These are phyloP conservation scores for Eleutherodactylus coqui DNA, from an alignment of 2,797 vertebrate genomes.

Conservation along the genomic window DNA sequence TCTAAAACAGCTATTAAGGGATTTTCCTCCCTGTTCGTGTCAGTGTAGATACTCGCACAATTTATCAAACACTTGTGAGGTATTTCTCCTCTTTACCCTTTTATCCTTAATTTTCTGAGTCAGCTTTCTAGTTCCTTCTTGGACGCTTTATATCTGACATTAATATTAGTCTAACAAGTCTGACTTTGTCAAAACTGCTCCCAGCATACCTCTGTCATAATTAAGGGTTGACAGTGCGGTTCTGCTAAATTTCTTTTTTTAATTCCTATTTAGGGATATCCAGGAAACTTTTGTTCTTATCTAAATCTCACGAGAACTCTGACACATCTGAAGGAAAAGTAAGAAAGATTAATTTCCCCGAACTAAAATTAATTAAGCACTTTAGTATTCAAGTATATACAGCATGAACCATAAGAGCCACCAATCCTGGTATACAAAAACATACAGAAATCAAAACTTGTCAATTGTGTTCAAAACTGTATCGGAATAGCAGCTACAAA, in stretches of 20 bases:
- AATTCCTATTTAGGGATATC: slow-evolving; percentile 38
- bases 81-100: slow-evolving; percentile 39
- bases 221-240: slow-evolving; percentile 52
- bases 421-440: neutral
- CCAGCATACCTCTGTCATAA: slow-evolving; percentile 53
- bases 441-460: neutral
- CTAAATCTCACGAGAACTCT: slow-evolving; percentile 48
- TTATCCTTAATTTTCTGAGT: slow-evolving; percentile 64
- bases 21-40: neutral
- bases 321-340: slow-evolving; percentile 8
- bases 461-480: neutral
- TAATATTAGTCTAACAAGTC: slow-evolving; percentile 66
- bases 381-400: neutral
- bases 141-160: slow-evolving; percentile 60
- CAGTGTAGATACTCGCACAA: slow-evolving; percentile 21
- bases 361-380: neutral
- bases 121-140: slow-evolving; percentile 61
- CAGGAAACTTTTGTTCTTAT: slow-evolving; percentile 20
- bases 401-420: no score
- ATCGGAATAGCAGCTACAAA: neutral
- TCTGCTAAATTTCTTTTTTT: slow-evolving; percentile 33
- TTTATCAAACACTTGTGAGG: slow-evolving; percentile 26
- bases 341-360: neutral
- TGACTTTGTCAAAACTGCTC: slow-evolving; percentile 48
- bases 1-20: neutral